These are phyloP conservation scores for Petrophora chlorosata DNA, from an alignment of 2,888 invertebrate species.

Conservation along the genomic window DNA sequence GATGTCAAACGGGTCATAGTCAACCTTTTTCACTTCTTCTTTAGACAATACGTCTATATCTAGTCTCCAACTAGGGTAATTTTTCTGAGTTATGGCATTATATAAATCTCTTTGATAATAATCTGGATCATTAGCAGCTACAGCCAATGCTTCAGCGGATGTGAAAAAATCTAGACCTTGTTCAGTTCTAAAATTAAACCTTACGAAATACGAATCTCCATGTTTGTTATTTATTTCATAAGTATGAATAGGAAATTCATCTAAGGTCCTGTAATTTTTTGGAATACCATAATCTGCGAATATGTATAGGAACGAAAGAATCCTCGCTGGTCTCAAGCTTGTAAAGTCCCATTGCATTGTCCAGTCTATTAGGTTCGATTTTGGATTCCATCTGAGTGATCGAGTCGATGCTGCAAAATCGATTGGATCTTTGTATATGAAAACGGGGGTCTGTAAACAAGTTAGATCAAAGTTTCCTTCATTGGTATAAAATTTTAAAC, in stretches of 20 bases:
- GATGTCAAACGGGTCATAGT: slow-evolving; percentile 74
- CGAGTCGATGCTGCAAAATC: slow-evolving; percentile 81
- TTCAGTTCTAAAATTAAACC: slow-evolving; percentile 94
- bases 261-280: slow-evolving; percentile 93
- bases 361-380: slow-evolving; percentile 61
- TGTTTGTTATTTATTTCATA: slow-evolving; percentile 91
- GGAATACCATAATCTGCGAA: slow-evolving; percentile 94
- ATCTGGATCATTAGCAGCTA: slow-evolving; percentile 90
- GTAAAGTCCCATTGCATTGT: slow-evolving; percentile 80
- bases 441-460: slow-evolving; percentile 82
- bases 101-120: slow-evolving; percentile 92
- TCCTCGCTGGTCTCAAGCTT: slow-evolving; percentile 84
- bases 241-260: slow-evolving; percentile 95
- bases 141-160: slow-evolving; percentile 83
- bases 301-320: slow-evolving; percentile 89
- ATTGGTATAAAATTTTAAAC: slow-evolving; percentile 55
- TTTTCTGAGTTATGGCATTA: slow-evolving; percentile 89
- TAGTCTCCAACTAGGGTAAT: slow-evolving; percentile 76
- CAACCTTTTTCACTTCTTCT: slow-evolving; percentile 57
- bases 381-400: slow-evolving; percentile 82
- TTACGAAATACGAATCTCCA: slow-evolving; percentile 88
- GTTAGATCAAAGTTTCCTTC: slow-evolving; percentile 52
- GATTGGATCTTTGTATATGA: slow-evolving; percentile 80
- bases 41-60: slow-evolving; percentile 69
- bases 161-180: slow-evolving; percentile 91